A percentile compares a stretch with the other conserved stretches of the same genome.
These are phyloP conservation scores for Pangasius djambal DNA, from an alignment of 2,797 vertebrate genomes.

Conservation along the genomic window DNA sequence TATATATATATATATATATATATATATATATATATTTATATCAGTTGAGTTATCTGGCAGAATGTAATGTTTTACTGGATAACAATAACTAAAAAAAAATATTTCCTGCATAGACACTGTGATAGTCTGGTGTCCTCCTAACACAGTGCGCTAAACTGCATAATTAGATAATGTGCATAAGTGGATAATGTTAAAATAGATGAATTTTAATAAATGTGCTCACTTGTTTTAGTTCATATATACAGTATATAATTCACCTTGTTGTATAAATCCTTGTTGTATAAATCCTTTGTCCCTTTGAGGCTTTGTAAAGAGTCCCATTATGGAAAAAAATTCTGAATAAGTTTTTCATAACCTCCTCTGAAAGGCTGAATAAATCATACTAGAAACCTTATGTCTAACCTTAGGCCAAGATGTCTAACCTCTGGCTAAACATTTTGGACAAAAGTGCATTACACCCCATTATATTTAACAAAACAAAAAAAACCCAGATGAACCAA, in stretches of 20 bases:
- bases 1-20: no score
- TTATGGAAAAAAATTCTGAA: neutral
- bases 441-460: constrained; percentile 26
- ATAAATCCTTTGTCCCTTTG: neutral
- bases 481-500: constrained; percentile 33
- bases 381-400: neutral
- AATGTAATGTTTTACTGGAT: neutral
- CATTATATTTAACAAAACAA: constrained; percentile 32
- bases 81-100: neutral
- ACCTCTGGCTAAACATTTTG: constrained; percentile 6
- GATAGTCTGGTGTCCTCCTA: neutral
- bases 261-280: neutral
- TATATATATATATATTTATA: no score
- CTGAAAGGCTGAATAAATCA: constrained; percentile 8
- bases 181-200: neutral
- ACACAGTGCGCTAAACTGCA: neutral
- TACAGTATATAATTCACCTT: neutral
- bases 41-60: neutral
- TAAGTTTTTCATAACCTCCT: neutral
- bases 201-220: no score
- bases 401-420: constrained; percentile 7
- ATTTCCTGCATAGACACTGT: neutral
- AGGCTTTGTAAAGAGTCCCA: neutral
- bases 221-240: neutral
- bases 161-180: neutral